These are phyloP conservation scores for Bruchidius siliquastri DNA, from an alignment of 2,888 invertebrate species.

Conservation along the genomic window DNA sequence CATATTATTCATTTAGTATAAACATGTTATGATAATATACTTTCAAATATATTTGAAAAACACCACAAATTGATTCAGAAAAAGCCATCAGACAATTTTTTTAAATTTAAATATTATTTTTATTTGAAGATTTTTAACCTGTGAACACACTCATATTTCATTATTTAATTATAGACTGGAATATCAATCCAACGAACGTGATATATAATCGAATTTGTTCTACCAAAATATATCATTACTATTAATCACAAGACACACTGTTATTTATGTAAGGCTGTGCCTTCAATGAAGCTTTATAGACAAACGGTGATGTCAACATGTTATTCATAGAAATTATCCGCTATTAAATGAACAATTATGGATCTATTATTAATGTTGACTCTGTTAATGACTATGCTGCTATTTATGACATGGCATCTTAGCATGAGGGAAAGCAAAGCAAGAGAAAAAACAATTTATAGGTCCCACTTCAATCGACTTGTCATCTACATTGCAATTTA, in stretches of 20 bases:
- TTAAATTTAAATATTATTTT: too few species aligned
- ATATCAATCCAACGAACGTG: background rate
- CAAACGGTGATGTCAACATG: background rate
- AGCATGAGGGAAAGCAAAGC: background rate
- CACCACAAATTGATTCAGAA: too few species aligned
- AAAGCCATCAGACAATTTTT: too few species aligned
- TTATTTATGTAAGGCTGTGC: background rate
- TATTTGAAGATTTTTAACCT: too few species aligned
- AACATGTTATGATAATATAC: too few species aligned
- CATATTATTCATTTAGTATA: too few species aligned
- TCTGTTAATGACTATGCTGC: conserved; percentile 22
- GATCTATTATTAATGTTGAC: background rate
- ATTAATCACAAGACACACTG: background rate
- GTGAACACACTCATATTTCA: too few species aligned
- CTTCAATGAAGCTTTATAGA: background rate
- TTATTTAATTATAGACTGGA: too few species aligned
- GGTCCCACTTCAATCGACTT: background rate
- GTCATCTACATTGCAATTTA: too few species aligned
- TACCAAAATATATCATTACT: background rate
- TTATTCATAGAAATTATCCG: background rate
- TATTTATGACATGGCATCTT: conserved; percentile 1
- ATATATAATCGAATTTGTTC: background rate
- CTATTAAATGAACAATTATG: background rate
- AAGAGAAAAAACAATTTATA: background rate
- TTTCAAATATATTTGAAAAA: too few species aligned